A percentile compares a stretch with the other conserved stretches of the same genome.
Conservation (phyloP, 2,113 vertebrate genomes). For the Orientallactaga bullata region DNA sequence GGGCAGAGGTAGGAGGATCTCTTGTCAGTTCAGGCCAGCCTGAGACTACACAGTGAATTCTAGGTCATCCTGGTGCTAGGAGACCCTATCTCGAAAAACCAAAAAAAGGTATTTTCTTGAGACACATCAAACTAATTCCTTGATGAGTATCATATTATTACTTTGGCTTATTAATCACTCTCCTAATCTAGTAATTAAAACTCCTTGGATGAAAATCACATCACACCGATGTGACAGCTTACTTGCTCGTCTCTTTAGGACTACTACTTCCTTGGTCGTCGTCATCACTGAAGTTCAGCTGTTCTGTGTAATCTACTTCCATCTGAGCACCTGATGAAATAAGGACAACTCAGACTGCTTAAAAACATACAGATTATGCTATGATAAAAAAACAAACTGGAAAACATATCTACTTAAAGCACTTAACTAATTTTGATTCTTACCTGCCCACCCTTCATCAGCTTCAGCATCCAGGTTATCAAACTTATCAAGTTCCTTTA, state of each 20-base stretch:
- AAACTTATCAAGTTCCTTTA: slow-evolving; percentile 97
- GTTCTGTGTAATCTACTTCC: slow-evolving; percentile 99
- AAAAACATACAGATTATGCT: neutral
- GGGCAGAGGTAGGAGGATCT: too few species aligned
- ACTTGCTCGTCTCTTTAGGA: slow-evolving; percentile 95
- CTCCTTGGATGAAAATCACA: neutral
- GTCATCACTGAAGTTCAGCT: slow-evolving; percentile 99
- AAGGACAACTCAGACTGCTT: slow-evolving; percentile 52
- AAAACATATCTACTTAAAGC: neutral
- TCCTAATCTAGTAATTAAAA: neutral
- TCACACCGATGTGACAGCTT: slow-evolving; percentile 55
- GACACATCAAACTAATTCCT: slow-evolving; percentile 1
- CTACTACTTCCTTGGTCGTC: slow-evolving; percentile 94
- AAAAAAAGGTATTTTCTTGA: neutral
- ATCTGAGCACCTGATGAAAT: slow-evolving; percentile 94
- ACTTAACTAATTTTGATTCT: slow-evolving; percentile 60
- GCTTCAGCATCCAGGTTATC: slow-evolving; percentile 98
- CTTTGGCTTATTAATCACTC: neutral
- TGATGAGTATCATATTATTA: neutral
- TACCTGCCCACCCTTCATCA: slow-evolving; percentile 99
- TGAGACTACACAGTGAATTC: too few species aligned
- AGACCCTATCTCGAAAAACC: too few species aligned
- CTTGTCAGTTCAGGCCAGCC: too few species aligned
- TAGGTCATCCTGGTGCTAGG: too few species aligned
- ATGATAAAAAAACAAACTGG: neutral